Base-by-base conservation (phyloP, 92 coral and sea anemone genomes). In the Bergia puertoricense region DNA sequence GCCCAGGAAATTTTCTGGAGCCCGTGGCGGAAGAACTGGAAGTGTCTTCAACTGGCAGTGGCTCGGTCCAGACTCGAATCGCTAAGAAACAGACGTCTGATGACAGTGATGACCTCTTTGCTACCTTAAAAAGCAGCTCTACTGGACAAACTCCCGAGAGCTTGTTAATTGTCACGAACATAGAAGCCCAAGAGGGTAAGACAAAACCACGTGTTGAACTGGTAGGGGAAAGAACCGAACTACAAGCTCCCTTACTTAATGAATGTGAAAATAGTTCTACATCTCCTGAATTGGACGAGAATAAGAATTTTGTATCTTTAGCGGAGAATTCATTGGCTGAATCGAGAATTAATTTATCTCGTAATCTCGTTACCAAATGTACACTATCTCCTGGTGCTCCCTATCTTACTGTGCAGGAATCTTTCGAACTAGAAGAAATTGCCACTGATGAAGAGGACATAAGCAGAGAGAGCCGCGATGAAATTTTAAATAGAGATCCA, bases 1-100 rank as follows among this genome's bases (percentile, higher is more conserved):
- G 88, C 0, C 90, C 89, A 18, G 98, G 98, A 36, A 83, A 90
- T 73, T 93, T 90, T 66, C 92, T 97, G 3, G 99, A 97, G 62
- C 98, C 99, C 0, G 95, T 97, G 0, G 94, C 94, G 0, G 99
- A 97, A 57, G 99, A 97, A 59, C 89, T 93, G 18, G 99, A 97
- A 79, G 94, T 94, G 9, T 97, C 99, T 1, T 97, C 99, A 0
- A 95, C 93, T 50, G 97, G 99, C 0, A 97, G 98, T 82, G 98
- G 93, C 4, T 90, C 95, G 0, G 91, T 88, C 18, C 86, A 93
- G 48, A 95, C 96, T 41, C 96, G 89, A 54, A 88, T 91, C 10
- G 85, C 92, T 7, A 86, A 88, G 67, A 96, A 89, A 51, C 93
- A 89, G 36, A 73, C 74, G 38, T 92, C 95, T 22, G 85, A 92